A percentile compares a stretch with the other conserved stretches of the same genome.
These are phyloP conservation scores for Melanotaenia boesemani DNA, from an alignment of 2,797 vertebrate genomes.

Conservation along the genomic window DNA sequence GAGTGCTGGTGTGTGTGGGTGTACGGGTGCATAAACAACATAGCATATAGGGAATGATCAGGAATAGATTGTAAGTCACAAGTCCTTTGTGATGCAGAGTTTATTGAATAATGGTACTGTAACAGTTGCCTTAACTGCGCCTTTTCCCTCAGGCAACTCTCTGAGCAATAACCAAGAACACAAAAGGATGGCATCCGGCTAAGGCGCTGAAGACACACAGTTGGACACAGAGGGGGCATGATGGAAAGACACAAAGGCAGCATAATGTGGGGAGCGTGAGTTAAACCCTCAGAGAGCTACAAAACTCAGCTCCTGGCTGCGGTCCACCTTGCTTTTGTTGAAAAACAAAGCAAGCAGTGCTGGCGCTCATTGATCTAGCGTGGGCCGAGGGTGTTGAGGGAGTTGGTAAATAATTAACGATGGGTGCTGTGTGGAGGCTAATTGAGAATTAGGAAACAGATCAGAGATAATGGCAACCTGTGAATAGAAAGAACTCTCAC, in stretches of 20 bases:
- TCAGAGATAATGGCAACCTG: slow-evolving; percentile 70
- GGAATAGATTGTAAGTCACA: slow-evolving; percentile 65
- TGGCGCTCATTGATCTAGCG: slow-evolving; percentile 53
- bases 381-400: slow-evolving; percentile 56
- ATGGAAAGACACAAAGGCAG: slow-evolving; percentile 46
- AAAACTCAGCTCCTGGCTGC: slow-evolving; percentile 42
- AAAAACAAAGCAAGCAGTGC: slow-evolving; percentile 33
- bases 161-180: slow-evolving; percentile 55
- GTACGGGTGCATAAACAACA: slow-evolving; percentile 51
- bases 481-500: slow-evolving; percentile 19
- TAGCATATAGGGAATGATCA: slow-evolving; percentile 54
- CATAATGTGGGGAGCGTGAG: slow-evolving; percentile 19
- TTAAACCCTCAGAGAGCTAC: slow-evolving; percentile 46
- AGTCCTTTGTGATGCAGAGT: slow-evolving; percentile 60
- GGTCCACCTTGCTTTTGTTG: slow-evolving; percentile 44
- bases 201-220: slow-evolving; percentile 34
- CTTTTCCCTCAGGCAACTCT: slow-evolving; percentile 57
- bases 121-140: slow-evolving; percentile 55
- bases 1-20: slow-evolving; percentile 46
- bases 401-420: slow-evolving; percentile 75
- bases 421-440: slow-evolving; percentile 56
- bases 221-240: slow-evolving; percentile 43
- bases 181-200: slow-evolving; percentile 40
- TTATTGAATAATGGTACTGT: slow-evolving; percentile 63
- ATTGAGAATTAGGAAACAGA: slow-evolving; percentile 77